Evolutionary conservation across 2,113 vertebrate genomes (phyloP), one percentile per base, ranked within the genome.

Genomic region (Sylvia atricapilla): DNA sequence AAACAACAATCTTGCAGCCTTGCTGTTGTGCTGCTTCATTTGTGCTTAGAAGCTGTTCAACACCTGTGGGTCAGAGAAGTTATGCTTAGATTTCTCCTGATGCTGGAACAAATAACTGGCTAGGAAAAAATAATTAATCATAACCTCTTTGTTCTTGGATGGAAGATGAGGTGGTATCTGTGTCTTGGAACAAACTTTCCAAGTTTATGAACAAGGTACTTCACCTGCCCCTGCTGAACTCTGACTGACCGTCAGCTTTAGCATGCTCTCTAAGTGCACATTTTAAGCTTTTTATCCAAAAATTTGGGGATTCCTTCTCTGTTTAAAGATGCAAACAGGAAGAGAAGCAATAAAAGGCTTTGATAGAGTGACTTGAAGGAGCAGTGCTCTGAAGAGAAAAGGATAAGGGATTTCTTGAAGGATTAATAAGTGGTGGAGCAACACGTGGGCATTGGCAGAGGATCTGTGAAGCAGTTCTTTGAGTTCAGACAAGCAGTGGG

Each of bases 251-350:
- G 23, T 60, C 22, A 16, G 28, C 47, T 70, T 73, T 30, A 46
- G 33, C 0, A 0, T 72, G 37, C 49, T 82, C n/a, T 77, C 8
- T 58, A 28, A n/a, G 17, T 3, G 2, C 24, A 4, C 24, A 4
- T 59, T n/a, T 59, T 55, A 58, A 84, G 39, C 35, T 43, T 79
- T 86, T 49, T 59, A n/a, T 59, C 43, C 10, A 27, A 43, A 37
- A 9, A 22, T 73, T 7, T 67, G 22, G 22, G 15, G 19, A 35
- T 95, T 81, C 25, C 19, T 84, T 66, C 60, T 81, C 60, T 62
- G 8, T 74, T 68, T 52, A 44, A 74, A 74, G 46, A 53, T 46
- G 23, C 28, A 62, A 1, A 16, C 55, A 69, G 39, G 33, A 87
- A 69, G 28, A 53, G n/a, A 62, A 78, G 33, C 39, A 62, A 39